Evolutionary conservation across 2,113 vertebrate genomes (phyloP), one percentile per base, ranked within the genome.

Genomic region (Pterophyllum scalare): DNA sequence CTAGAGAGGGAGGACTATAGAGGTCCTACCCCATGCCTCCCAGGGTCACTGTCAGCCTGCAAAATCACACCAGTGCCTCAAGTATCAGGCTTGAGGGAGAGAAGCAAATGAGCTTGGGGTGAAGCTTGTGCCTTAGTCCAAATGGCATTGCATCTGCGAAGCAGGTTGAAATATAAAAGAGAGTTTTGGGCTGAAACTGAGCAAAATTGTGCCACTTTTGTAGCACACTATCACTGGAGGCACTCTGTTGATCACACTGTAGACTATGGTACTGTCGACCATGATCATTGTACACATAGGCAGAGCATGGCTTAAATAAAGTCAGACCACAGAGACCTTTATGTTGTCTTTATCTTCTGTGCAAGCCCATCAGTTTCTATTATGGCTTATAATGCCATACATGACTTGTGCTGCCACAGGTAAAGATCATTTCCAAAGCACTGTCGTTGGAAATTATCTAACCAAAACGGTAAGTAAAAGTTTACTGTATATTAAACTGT

Each of bases 41-140:
- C 72, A 88, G 93, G 92, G 93, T 96, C 94, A 93, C 87, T 94
- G 94, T 94, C 95, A 94, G 93, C 82, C 83, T 87, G 88, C 86
- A 85, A 92, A 93, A 94, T 94, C 94, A 93, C 93, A 94, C 93
- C 88, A 88, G 83, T 3, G 83, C 95, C 93, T 59, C 7, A 17
- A 72, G 88, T 87, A 11, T 20, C 52, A 20, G 77, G 67, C 86
- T 75, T 26, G 22, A 76, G 90, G 87, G 67, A 80, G 86, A 46
- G 19, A 31, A 57, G 77, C 67, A 2, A 61, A 62, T 4, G 81
- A 82, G 79, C 82, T 81, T 20, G 46, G 57, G 80, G 70, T 65
- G 54, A 77, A 59, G 81, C 22, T 35, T 76, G 26, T 58, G 81
- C 57, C 67, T 82, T 57, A 77, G 49, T 84, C 57, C 49, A 75